Evolutionary conservation across 2,113 vertebrate genomes (phyloP).

Genomic region (Rhea pennata): DNA sequence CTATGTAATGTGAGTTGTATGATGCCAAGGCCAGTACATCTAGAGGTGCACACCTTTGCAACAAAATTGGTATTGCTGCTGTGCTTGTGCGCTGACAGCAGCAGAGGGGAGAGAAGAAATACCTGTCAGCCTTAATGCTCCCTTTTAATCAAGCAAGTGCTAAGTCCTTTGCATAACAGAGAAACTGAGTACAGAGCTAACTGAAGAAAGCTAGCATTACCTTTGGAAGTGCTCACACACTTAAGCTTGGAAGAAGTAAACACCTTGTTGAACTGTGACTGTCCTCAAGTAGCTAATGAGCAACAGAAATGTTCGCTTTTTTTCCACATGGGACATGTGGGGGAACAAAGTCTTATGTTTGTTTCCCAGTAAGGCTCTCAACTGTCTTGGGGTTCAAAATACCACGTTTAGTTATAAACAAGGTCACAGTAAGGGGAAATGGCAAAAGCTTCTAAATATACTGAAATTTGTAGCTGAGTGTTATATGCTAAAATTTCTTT

Average conservation of each 20-base stretch:
- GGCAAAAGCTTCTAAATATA: neutral
- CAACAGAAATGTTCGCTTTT: neutral
- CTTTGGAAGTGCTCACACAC: neutral
- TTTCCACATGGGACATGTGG: neutral
- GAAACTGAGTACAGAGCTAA: neutral
- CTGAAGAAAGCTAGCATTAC: neutral
- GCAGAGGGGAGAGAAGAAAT: neutral
- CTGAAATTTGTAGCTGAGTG: neutral
- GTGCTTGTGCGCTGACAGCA: too few relatives aligned
- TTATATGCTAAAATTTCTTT: neutral
- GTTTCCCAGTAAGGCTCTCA: neutral
- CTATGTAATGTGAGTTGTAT: accelerated
- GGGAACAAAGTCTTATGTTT: accelerated
- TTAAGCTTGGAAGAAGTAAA: neutral
- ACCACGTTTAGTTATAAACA: neutral
- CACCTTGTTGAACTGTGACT: neutral
- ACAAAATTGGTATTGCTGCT: neutral
- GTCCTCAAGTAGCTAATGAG: neutral
- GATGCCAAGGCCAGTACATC: neutral
- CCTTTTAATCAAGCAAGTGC: neutral
- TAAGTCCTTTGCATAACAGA: neutral
- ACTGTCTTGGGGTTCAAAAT: neutral
- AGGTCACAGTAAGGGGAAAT: neutral
- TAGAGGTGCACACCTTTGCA: neutral
- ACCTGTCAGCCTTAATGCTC: neutral